Evolutionary conservation across 2,888 invertebrate genomes (phyloP), one percentile per base, ranked within the genome.

Genomic region (Embidobia sp.): DNA sequence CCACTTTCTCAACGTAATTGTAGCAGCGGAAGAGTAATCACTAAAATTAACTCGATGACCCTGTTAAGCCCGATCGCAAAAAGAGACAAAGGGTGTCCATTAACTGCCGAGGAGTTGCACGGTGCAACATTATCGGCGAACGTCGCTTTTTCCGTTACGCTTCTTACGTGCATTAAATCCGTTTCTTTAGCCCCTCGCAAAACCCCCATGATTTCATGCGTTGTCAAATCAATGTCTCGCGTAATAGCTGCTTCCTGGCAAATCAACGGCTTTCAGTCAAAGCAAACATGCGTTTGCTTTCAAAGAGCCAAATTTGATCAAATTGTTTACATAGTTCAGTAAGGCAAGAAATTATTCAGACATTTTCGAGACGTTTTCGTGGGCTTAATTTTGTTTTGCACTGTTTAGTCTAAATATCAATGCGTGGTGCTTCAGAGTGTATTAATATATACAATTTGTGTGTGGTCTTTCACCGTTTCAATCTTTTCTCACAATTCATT

Each of bases 21-120:
- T 74, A 72, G 67, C 64, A 44, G 66, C 76, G 53, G 74, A 70
- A 80, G 77, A 81, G 67, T 79, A 78, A 81, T 81, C 79, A 73
- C 78, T 59, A 53, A 55, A 73, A 79, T 80, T 80, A 77, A 77
- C 70, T 78, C 63, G 73, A 72, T 69, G 66, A 61, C 64, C 72
- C 66, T 78, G 76, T 76, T 79, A 78, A 76, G 57, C 73, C 53
- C 69, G 64, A 80, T 78, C 70, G 44, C 69, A 76, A 78, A 73
- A 70, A 67, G 63, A 63, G 51, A 67, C 66, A 53, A 33, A 73
- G 61, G 64, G 59, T 61, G 49, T 75, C 37, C 57, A 66, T 78
- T 78, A 67, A 44, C 57, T 57, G 37, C 31, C 49, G 44, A 63
- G 63, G 35, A 59, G 57, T 57, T 55, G 37, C 29, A 48, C 37